phyloP scores from a whole-genome alignment of 2,888 invertebrate genomes.

The Drosophila acutilabella region DNA sequence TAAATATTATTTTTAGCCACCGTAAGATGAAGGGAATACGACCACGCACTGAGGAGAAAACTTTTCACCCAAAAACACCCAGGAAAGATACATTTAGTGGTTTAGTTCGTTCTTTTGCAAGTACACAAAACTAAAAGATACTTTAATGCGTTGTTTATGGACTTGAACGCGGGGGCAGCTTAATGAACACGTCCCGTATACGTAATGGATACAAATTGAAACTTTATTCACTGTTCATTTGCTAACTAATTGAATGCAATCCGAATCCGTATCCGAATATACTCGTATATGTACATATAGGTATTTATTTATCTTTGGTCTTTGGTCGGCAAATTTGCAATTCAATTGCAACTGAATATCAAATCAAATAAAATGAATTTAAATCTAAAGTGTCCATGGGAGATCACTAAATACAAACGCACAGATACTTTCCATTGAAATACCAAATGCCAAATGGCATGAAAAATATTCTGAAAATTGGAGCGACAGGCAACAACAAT shows the following conservation, averaged over 20 bases:
- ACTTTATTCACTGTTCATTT: constrained; percentile 62
- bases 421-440: constrained; percentile 23
- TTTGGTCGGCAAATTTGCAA: constrained; percentile 71
- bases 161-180: constrained; percentile 26
- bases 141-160: constrained; percentile 45
- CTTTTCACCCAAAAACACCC: constrained; percentile 17
- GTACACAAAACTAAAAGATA: constrained; percentile 30
- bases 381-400: constrained; percentile 21
- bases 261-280: constrained; percentile 26
- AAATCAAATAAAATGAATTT: constrained; percentile 51
- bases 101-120: constrained; percentile 26
- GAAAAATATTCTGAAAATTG: constrained; percentile 60
- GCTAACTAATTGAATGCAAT: constrained; percentile 67
- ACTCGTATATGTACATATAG: not conserved
- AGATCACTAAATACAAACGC: constrained; percentile 30
- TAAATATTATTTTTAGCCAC: constrained; percentile 72
- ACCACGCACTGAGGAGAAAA: constrained; percentile 24
- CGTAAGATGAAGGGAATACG: constrained; percentile 12
- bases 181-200: constrained; percentile 57
- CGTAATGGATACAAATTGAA: constrained; percentile 64
- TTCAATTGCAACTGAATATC: constrained; percentile 68
- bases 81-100: constrained; percentile 14
- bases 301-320: constrained; percentile 60
- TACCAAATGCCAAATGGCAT: constrained; percentile 54
- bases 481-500: constrained; percentile 32